Conservation (phyloP, 2,113 vertebrate species). For the Azemiops feae region DNA sequence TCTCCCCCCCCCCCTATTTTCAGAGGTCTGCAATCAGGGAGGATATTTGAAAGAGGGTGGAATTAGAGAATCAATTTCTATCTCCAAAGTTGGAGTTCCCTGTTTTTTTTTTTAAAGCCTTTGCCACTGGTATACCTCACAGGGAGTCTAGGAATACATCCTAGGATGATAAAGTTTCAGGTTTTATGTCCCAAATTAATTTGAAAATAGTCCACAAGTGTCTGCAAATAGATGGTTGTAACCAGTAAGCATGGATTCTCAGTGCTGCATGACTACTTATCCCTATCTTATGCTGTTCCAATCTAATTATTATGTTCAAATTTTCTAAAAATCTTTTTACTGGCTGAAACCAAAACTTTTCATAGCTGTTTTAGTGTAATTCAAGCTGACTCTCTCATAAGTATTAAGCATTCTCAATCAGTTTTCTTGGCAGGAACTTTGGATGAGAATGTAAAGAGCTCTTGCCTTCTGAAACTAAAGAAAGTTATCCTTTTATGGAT, state of each 20-base stretch:
- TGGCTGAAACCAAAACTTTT: background rate
- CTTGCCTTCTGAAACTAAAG: background rate
- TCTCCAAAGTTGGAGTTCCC: background rate
- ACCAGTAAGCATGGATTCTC: background rate
- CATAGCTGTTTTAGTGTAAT: background rate
- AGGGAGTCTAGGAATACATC: background rate
- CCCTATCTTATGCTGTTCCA: background rate
- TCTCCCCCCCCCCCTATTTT: background rate
- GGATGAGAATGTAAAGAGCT: background rate
- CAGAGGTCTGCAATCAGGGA: background rate
- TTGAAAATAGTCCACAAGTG: background rate
- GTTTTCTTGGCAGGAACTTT: background rate
- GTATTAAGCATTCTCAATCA: background rate
- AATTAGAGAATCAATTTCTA: background rate
- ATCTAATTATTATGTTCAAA: background rate
- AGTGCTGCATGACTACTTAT: background rate
- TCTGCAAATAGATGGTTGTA: background rate
- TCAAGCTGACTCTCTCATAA: background rate
- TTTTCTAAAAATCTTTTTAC: background rate
- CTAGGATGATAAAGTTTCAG: background rate
- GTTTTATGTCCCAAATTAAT: background rate
- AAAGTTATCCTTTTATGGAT: background rate
- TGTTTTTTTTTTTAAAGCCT: background rate
- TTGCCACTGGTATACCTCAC: background rate
- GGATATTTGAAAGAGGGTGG: background rate